Evolutionary conservation across 2,113 vertebrate genomes (phyloP).

Genomic region (Rhinichthys klamathensis): DNA sequence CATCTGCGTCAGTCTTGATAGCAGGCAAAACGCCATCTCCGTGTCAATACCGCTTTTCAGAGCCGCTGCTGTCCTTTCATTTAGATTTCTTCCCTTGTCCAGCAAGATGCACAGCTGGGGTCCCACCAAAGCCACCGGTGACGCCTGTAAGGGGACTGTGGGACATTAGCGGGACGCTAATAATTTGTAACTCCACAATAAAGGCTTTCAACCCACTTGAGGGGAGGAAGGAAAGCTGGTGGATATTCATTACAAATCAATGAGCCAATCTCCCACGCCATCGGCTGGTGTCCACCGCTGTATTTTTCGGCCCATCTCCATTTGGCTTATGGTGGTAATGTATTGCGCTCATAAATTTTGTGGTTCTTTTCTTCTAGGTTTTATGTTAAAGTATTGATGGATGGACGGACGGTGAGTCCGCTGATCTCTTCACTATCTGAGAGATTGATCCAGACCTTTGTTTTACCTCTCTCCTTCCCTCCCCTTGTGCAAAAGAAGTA

Average conservation of each 20-base stretch:
- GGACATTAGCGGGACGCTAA: not conserved
- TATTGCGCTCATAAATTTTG: constrained; percentile 50
- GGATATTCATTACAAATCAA: constrained; percentile 65
- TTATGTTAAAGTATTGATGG: constrained; percentile 36
- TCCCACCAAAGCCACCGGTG: not conserved
- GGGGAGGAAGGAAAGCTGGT: constrained; percentile 24
- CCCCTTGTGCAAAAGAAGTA: not conserved
- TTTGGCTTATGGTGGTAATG: constrained; percentile 43
- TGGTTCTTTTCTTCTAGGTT: constrained; percentile 20
- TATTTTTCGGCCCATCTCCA: constrained; percentile 33
- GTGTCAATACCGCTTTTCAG: constrained; percentile 29
- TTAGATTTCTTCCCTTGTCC: constrained; percentile 4
- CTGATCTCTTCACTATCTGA: constrained; percentile 13
- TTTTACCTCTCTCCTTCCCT: constrained; percentile 15
- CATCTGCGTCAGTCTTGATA: not conserved
- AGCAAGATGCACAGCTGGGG: constrained; percentile 7
- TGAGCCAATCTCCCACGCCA: constrained; percentile 53
- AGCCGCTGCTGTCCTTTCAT: not conserved
- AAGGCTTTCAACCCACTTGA: constrained; percentile 40
- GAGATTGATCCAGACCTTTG: constrained; percentile 32
- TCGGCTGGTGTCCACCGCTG: constrained; percentile 20
- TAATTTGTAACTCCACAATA: constrained; percentile 44
- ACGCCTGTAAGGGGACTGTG: constrained; percentile 5
- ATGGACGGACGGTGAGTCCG: not conserved
- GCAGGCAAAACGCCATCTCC: not conserved